phyloP scores from a whole-genome alignment of 2,113 vertebrate species.

The Pionites leucogaster region DNA sequence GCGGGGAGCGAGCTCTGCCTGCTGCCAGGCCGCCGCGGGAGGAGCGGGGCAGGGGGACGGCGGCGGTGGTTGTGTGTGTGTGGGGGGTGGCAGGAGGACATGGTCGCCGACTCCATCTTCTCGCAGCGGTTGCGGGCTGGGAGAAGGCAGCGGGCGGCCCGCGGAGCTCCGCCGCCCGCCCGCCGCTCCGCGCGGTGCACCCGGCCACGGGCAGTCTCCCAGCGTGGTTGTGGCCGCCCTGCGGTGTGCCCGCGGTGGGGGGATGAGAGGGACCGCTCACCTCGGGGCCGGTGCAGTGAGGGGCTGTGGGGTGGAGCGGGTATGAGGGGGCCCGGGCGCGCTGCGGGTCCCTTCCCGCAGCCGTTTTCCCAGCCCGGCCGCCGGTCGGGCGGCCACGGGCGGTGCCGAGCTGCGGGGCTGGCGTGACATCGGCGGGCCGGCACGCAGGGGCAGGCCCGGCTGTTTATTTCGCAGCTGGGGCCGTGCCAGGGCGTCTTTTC shows the following conservation, averaged over 20 bases:
- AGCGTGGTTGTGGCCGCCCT: no score
- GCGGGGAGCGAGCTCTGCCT: not conserved
- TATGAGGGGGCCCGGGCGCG: not conserved
- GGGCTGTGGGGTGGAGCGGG: not conserved
- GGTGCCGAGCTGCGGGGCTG: not conserved
- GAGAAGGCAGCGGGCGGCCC: not conserved
- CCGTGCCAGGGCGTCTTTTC: not conserved
- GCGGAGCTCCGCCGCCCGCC: not conserved
- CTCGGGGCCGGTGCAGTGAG: not conserved
- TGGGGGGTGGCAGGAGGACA: not conserved
- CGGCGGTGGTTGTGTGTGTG: not conserved
- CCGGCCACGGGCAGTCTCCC: not conserved
- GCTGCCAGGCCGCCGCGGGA: not conserved
- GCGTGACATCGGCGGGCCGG: not conserved
- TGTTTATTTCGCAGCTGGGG: slow-evolving; percentile 26
- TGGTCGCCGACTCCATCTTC: slow-evolving; percentile 60
- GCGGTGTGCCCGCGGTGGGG: not conserved
- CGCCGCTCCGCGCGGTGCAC: not conserved
- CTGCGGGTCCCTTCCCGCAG: not conserved
- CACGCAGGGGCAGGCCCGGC: not conserved
- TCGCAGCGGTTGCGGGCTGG: not conserved
- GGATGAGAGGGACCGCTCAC: not conserved
- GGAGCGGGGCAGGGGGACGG: not conserved
- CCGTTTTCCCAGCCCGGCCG: not conserved
- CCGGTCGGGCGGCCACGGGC: not conserved